Evolutionary conservation across 2,113 vertebrate genomes (phyloP), one percentile per base, ranked within the genome.

Genomic region (Odocoileus virginianus): DNA sequence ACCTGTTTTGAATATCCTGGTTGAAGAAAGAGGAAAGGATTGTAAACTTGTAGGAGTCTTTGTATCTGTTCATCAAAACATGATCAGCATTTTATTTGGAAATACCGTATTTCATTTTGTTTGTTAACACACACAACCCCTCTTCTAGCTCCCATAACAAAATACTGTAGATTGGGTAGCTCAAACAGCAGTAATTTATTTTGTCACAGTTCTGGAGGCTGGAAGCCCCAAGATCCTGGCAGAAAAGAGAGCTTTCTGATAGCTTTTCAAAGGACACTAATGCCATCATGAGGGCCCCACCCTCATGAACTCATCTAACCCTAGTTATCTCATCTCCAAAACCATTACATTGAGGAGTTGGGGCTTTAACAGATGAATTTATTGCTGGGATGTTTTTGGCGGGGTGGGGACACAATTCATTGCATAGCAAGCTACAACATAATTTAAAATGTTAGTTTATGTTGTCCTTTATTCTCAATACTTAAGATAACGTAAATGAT

Each of bases 1-100:
- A 82, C 92, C 85, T 88, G 55, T 74, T 96, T 98, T 93, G 97
- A 76, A 58, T 95, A 97, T 76, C 91, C 93, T 82, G 14, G 16
- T 61, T 93, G 85, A 81, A 95, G 60, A 87, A 96, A 94, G 52
- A 95, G 71, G 50, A 97, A 85, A 97, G 90, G 33, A 79, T 89
- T 83, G 71, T 87, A 36, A 89, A 84, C 60, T 83, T 95, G 30
- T 27, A 50, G 71, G 33, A 86, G 50, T 57, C 50, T 23, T 36
- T 96, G 47, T 79, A 88, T 88, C 45, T 54, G 12, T 91, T 91
- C 55, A 93, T 61, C 88, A 96, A 33, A 94, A 43, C 19, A 5
- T n/a, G 71, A 45, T 45, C 13, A 55, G 30, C 61, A 36, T 94
- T 91, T 94, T 97, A 54, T 91, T 97, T 89, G 57, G 81, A 93